Conservation (phyloP, 2,888 invertebrate species). For the Eristalis intricaria region DNA sequence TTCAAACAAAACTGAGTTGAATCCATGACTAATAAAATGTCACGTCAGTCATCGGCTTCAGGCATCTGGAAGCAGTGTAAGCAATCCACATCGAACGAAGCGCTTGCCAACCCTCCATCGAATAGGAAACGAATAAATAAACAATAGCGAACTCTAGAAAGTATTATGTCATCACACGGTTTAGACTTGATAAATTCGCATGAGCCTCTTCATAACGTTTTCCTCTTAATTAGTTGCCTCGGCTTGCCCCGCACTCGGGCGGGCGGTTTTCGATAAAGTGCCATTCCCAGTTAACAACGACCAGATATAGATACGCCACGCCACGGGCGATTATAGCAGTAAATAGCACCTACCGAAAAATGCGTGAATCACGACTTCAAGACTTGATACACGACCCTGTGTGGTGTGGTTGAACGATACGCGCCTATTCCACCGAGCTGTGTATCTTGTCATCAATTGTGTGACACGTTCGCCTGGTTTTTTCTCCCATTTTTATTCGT, state of each 20-base stretch:
- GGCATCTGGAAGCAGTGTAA: neutral
- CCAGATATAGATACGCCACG: neutral
- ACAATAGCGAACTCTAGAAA: neutral
- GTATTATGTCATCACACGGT: slow-evolving; percentile 44
- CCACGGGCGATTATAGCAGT: slow-evolving; percentile 40
- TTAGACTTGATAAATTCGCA: slow-evolving; percentile 34
- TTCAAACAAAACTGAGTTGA: too few relatives aligned
- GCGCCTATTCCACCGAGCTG: neutral
- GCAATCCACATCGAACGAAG: neutral
- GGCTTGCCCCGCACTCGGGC: neutral
- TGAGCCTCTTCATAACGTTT: slow-evolving; percentile 40
- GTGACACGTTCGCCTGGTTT: slow-evolving; percentile 37
- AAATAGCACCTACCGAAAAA: slow-evolving; percentile 64
- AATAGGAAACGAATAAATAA: slow-evolving; percentile 17
- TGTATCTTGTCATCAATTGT: slow-evolving; percentile 37
- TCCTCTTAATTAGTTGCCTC: slow-evolving; percentile 31
- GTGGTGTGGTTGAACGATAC: neutral
- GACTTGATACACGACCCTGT: slow-evolving; percentile 8
- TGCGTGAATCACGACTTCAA: slow-evolving; percentile 65
- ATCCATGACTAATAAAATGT: neutral
- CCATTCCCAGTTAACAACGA: slow-evolving; percentile 12
- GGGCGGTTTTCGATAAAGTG: slow-evolving; percentile 50
- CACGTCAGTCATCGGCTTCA: neutral
- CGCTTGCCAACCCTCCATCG: too few relatives aligned
- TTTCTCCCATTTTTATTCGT: neutral